phyloP scores from a whole-genome alignment of 2,113 vertebrate species.

The Eublepharis macularius region DNA sequence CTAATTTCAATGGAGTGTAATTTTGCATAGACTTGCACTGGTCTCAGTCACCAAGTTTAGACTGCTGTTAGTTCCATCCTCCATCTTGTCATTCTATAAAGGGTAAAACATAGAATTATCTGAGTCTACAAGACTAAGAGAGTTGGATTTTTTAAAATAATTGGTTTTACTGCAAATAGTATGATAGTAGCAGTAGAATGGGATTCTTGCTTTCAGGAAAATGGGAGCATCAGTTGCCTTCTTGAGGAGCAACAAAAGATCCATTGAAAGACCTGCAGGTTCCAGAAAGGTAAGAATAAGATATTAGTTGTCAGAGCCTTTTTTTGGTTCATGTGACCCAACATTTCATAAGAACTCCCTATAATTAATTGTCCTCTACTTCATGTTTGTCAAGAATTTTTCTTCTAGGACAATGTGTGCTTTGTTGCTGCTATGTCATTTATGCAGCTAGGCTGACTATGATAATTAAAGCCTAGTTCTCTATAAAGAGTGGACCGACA shows the following conservation, averaged over 20 bases:
- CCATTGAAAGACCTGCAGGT: neutral
- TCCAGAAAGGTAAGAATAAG: neutral
- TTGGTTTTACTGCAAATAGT: neutral
- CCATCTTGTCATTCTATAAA: neutral
- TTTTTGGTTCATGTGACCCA: conserved; percentile 16
- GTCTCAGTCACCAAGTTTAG: neutral
- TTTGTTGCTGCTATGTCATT: neutral
- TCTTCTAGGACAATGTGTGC: neutral
- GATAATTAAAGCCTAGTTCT: neutral
- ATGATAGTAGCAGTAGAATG: neutral
- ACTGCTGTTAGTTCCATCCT: neutral
- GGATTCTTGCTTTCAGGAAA: neutral
- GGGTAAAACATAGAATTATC: neutral
- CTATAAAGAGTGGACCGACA: neutral
- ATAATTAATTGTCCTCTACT: conserved; percentile 10
- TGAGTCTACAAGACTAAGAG: neutral
- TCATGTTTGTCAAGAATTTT: neutral
- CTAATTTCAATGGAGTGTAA: too few species aligned
- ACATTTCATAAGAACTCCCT: neutral
- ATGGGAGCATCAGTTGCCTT: neutral
- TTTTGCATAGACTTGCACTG: too few species aligned
- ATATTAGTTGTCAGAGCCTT: conserved; percentile 9
- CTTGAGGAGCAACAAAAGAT: neutral
- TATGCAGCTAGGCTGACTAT: neutral
- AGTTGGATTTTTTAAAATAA: neutral